Percentiles rank a stretch among this genome's conserved stretches.
phyloP scores from a whole-genome alignment of 2,797 vertebrate genomes.

The Phoxinus dragarum region DNA sequence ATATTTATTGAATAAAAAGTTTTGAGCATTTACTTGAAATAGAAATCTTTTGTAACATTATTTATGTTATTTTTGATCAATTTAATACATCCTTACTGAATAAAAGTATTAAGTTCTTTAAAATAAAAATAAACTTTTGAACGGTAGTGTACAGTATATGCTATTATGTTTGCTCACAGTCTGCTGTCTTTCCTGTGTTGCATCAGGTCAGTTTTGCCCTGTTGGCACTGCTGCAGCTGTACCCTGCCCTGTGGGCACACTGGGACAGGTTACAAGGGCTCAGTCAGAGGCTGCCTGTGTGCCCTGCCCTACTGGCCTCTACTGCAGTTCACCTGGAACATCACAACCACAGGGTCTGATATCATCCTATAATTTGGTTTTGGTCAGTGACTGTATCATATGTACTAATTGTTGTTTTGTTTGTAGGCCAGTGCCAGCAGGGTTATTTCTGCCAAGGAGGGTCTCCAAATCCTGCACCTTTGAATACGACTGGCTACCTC shows the following conservation, averaged over 20 bases:
- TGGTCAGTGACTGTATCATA: background rate
- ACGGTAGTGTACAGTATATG: background rate
- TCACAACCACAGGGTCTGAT: conserved; percentile 83
- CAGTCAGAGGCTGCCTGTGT: conserved; percentile 77
- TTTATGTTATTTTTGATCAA: background rate
- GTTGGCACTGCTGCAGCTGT: conserved; percentile 71
- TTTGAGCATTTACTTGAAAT: background rate
- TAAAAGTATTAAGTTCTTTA: background rate
- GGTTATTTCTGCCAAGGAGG: conserved; percentile 89
- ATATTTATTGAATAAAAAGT: background rate
- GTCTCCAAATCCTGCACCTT: conserved; percentile 78
- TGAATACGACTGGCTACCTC: conserved; percentile 66
- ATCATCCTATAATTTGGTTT: background rate
- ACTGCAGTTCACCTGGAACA: conserved; percentile 83
- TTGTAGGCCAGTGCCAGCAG: conserved; percentile 82
- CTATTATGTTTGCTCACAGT: background rate
- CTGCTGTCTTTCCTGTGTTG: conserved; percentile 7
- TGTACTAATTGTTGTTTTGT: conserved; percentile 2
- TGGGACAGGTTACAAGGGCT: conserved; percentile 78
- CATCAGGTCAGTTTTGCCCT: conserved; percentile 86
- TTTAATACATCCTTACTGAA: background rate
- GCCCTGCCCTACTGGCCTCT: conserved; percentile 84
- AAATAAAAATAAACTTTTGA: background rate
- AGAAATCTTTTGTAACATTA: background rate
- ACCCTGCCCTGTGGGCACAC: conserved; percentile 85